Conservation (phyloP, 2,113 vertebrate genomes). For the Macrotus californicus region DNA sequence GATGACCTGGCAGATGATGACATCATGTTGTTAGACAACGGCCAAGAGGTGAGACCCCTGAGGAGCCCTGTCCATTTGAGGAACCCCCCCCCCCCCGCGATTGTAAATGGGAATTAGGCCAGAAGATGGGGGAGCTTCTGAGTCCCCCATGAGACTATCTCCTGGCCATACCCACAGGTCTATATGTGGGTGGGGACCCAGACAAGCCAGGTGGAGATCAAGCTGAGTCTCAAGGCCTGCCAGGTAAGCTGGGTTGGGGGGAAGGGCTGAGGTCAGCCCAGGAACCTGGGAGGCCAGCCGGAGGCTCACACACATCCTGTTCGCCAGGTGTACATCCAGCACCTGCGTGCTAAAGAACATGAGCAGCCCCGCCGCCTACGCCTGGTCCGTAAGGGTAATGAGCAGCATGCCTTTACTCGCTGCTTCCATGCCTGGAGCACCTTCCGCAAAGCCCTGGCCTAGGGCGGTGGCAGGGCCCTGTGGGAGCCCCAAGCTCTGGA, state of each 20-base stretch:
- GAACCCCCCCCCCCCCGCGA: not conserved
- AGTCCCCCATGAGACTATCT: no score
- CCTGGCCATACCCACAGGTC: constrained; percentile 79
- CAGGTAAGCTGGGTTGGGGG: constrained; percentile 81
- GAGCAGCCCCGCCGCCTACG: constrained; percentile 90
- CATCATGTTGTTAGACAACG: constrained; percentile 98
- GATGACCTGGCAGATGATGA: constrained; percentile 97
- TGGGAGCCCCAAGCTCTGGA: not conserved
- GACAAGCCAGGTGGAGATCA: constrained; percentile 99
- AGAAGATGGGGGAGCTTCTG: no score
- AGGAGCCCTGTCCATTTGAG: accelerated
- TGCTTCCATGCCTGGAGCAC: constrained; percentile 97
- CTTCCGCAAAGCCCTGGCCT: constrained; percentile 88
- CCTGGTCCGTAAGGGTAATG: constrained; percentile 96
- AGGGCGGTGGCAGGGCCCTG: accelerated
- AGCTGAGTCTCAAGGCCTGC: constrained; percentile 96
- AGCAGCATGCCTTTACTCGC: constrained; percentile 92
- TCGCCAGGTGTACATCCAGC: constrained; percentile 96
- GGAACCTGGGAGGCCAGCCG: accelerated
- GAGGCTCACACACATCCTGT: accelerated
- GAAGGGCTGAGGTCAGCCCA: accelerated
- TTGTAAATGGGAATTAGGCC: not conserved
- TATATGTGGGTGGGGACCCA: constrained; percentile 99
- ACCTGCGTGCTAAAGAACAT: constrained; percentile 91
- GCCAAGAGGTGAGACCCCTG: constrained; percentile 85